phyloP scores from a whole-genome alignment of 2,113 vertebrate genomes.

The Xyliphius kryptos region DNA sequence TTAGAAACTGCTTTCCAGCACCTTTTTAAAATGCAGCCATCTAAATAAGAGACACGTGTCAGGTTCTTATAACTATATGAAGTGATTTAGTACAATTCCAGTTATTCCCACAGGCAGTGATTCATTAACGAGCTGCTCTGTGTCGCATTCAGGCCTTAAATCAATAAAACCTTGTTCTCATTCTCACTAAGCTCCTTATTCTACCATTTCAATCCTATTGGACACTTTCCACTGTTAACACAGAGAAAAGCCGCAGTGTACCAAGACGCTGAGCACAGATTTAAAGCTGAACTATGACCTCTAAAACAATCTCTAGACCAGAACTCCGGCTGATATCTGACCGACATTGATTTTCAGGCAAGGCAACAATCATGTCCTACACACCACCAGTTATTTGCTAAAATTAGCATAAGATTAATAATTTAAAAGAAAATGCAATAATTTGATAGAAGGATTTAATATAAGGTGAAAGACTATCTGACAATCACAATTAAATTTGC shows the following conservation, averaged over 20 bases:
- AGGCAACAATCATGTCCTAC: background rate
- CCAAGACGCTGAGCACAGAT: background rate
- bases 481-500: too few relatives aligned
- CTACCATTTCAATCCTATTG: constrained; percentile 39
- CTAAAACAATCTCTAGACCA: background rate
- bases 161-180: constrained; percentile 23
- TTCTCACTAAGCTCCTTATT: constrained; percentile 48
- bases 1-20: too few relatives aligned
- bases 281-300: background rate
- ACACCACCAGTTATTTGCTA: background rate
- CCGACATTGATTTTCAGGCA: too few relatives aligned
- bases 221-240: constrained; percentile 35
- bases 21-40: too few relatives aligned
- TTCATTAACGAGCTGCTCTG: background rate
- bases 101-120: background rate
- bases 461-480: too few relatives aligned
- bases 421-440: background rate
- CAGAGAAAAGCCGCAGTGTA: constrained; percentile 1
- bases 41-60: background rate
- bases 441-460: too few relatives aligned
- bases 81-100: background rate
- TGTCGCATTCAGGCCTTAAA: background rate
- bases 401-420: background rate
- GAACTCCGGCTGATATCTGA: background rate
- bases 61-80: background rate